A percentile compares a stretch with the other conserved stretches of the same genome.
Evolutionary conservation across 2,113 vertebrate species (phyloP).

Genomic region (Pseudorectes ferrugineus): DNA sequence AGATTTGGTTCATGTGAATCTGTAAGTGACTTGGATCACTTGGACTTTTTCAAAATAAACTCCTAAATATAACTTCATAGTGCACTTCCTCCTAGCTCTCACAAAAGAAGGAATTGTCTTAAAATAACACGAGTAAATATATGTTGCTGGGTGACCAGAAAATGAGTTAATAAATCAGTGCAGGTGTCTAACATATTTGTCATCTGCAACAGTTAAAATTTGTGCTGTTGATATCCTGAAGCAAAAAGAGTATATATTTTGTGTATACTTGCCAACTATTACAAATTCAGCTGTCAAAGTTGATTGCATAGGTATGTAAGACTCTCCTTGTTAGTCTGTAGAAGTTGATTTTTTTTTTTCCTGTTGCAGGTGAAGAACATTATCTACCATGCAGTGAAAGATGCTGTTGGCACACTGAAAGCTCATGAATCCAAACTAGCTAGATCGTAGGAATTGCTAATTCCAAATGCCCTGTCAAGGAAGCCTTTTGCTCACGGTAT

Average conservation of each 20-base stretch:
- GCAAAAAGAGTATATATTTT: not conserved
- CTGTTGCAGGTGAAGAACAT: conserved; percentile 95
- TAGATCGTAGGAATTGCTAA: conserved; percentile 81
- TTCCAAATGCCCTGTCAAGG: conserved; percentile 67
- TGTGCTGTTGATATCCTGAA: not conserved
- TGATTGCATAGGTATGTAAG: not conserved
- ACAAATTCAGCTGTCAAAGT: not conserved
- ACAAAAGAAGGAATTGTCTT: not conserved
- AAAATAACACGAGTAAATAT: not conserved
- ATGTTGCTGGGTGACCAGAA: not conserved
- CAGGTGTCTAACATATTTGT: not conserved
- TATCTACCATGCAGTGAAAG: conserved; percentile 99
- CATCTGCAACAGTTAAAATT: not conserved
- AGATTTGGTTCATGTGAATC: not conserved
- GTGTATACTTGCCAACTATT: not conserved
- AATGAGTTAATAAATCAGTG: not conserved
- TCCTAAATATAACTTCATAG: not conserved
- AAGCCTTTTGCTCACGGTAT: conserved; percentile 65
- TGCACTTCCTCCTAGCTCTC: not conserved
- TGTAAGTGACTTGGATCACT: not conserved
- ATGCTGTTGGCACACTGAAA: conserved; percentile 95
- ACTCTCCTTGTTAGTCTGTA: not conserved
- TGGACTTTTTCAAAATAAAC: not conserved
- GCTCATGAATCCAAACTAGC: conserved; percentile 92
- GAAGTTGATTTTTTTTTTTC: not conserved